Evolutionary conservation across 2,113 vertebrate genomes (phyloP).

Genomic region (Paratilapia polleni): DNA sequence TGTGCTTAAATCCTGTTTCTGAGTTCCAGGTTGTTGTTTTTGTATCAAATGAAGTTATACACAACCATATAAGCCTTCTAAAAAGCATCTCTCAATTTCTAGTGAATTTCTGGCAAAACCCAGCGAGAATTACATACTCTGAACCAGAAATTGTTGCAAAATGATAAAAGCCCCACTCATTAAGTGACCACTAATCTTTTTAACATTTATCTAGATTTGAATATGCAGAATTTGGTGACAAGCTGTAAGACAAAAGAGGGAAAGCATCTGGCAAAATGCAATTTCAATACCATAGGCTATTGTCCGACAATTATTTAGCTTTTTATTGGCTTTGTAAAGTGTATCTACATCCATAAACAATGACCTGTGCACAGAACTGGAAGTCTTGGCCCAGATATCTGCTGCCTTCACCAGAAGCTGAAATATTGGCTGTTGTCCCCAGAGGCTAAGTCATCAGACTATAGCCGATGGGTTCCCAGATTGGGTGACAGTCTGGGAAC

Average conservation of each 20-base stretch:
- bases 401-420: not conserved
- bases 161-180: not conserved
- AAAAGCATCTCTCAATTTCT: not conserved
- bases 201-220: fast-evolving
- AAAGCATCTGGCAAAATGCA: not conserved
- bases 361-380: not conserved
- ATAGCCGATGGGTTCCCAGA: not conserved
- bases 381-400: not conserved
- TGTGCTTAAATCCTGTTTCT: slow-evolving; percentile 38
- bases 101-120: not conserved
- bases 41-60: slow-evolving; percentile 27
- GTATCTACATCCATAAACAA: not conserved
- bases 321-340: not conserved
- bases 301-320: not conserved
- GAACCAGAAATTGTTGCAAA: not conserved
- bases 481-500: not conserved
- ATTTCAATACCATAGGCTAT: not conserved
- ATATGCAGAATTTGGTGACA: not conserved
- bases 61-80: not conserved
- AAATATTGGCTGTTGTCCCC: not conserved
- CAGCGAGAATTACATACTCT: not conserved
- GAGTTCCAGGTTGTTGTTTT: slow-evolving; percentile 46
- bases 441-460: not conserved
- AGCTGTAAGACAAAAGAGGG: not conserved
- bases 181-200: not conserved